Base-by-base conservation (phyloP, 2,113 vertebrate species). In the Synchiropus splendidus region DNA sequence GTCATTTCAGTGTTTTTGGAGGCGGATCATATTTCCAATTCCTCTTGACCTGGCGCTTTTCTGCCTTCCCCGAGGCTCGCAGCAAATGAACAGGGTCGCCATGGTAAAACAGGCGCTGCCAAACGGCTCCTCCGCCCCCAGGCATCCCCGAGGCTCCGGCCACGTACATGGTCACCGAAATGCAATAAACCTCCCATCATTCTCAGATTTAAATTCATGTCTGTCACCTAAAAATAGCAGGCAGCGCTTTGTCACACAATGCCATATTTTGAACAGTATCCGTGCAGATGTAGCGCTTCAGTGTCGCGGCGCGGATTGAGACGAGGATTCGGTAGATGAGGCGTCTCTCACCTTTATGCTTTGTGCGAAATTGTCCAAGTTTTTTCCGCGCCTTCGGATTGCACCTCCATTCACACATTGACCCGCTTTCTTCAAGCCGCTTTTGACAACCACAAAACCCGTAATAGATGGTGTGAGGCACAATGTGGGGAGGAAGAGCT, bases 11-110 rank as follows among this genome's bases (percentile, higher is more conserved):
- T 59, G 48, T 52, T 70, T 74, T 75, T 58, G 43, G 48, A 61
- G 31, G 35, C 34, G 36, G 61, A 73, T 76, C 67, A 63, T 45
- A 76, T 74, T 65, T 71, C 46, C 54, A 59, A 58, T 75, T 61
- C 48, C 42, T 54, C 54, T 56, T 53, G 65, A 62, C 62, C 62
- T 61, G 45, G 2, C 45, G 51, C 35, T 16, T 54, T 48, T 37
- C 16, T 27, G 35, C 33, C 37, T 70, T 47, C 66, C 63, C 47
- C 38, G n/a, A 16, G 59, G 66, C 64, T 58, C 2, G 18, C 46
- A 39, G 56, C 41, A 55, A 54, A 67, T 43, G 48, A 76, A 48
- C 63, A 51, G 39, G 54, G 58, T 62, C 47, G 18, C 48, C 46
- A 45, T 58, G 58, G 70, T 69, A 50, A 62, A 74, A 63, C 48